Evolutionary conservation across 2,888 invertebrate genomes (phyloP).

Genomic region (Eucera pruinosa): DNA sequence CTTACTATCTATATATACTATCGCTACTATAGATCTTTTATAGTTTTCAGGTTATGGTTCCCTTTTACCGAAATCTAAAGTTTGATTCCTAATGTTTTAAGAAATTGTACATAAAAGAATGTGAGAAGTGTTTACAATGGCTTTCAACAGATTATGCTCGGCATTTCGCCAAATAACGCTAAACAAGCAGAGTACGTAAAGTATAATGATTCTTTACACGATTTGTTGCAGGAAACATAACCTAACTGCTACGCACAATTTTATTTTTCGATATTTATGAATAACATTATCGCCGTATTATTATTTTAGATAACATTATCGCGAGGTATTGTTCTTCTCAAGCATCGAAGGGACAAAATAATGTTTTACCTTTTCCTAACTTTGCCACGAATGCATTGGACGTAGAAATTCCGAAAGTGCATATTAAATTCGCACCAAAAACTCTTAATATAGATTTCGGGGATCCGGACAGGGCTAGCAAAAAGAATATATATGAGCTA

Average conservation of each 20-base stretch:
- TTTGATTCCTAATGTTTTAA: too few species aligned
- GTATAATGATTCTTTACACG: not conserved
- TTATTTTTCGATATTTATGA: not conserved
- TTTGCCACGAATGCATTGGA: not conserved
- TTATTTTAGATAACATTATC: conserved; percentile 43
- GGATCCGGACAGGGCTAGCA: conserved; percentile 56
- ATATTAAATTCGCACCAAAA: conserved; percentile 65
- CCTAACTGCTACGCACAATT: not conserved
- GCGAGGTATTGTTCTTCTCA: conserved; percentile 38
- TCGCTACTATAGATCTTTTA: too few species aligned
- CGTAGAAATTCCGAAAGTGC: conserved; percentile 11
- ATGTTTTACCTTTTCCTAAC: not conserved
- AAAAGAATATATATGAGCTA: conserved; percentile 72
- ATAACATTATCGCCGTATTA: not conserved
- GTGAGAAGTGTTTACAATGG: conserved; percentile 50
- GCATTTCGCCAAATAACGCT: conserved; percentile 52
- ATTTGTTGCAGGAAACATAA: conserved; percentile 22
- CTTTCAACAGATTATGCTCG: conserved; percentile 63
- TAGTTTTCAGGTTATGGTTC: too few species aligned
- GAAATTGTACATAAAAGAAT: not conserved
- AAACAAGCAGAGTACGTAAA: conserved; percentile 46
- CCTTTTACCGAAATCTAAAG: too few species aligned
- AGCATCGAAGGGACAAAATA: not conserved
- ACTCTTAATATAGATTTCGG: conserved; percentile 73
- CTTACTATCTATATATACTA: too few species aligned